Percentiles rank a stretch among this genome's conserved stretches.
These are phyloP conservation scores for Drosophila sproati DNA, from an alignment of 1,140 invertebrate genomes.

Conservation along the genomic window DNA sequence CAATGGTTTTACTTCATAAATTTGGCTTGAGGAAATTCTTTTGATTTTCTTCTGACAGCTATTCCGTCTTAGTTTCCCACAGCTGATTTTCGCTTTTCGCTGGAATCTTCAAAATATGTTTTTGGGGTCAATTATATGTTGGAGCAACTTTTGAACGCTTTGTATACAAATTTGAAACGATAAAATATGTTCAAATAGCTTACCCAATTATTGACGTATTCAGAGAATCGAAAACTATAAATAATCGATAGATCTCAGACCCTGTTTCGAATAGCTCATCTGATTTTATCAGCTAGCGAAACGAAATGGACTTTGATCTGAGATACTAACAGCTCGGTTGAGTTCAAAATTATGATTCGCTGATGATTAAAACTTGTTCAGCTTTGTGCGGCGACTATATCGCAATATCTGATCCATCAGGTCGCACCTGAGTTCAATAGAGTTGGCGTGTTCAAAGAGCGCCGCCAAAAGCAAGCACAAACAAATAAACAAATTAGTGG, in stretches of 20 bases:
- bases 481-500: slow-evolving; percentile 67
- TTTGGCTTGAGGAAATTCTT: too few relatives aligned
- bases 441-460: slow-evolving; percentile 57
- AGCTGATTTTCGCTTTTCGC: too few relatives aligned
- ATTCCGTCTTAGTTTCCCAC: too few relatives aligned
- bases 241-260: slow-evolving; percentile 47
- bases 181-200: slow-evolving; percentile 35
- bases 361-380: slow-evolving; percentile 65
- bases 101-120: not conserved
- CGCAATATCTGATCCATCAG: slow-evolving; percentile 49
- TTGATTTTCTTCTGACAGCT: too few relatives aligned
- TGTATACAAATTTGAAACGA: not conserved
- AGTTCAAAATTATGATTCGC: slow-evolving; percentile 47
- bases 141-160: not conserved
- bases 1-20: too few relatives aligned
- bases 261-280: slow-evolving; percentile 55
- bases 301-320: slow-evolving; percentile 59
- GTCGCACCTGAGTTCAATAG: slow-evolving; percentile 69
- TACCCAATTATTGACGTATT: not conserved
- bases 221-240: not conserved
- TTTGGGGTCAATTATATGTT: not conserved
- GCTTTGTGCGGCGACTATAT: not conserved
- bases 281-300: slow-evolving; percentile 57
- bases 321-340: not conserved
- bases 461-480: slow-evolving; percentile 41